These are phyloP conservation scores for Cotesia glomerata DNA, from an alignment of 1,140 invertebrate genomes.

Conservation along the genomic window DNA sequence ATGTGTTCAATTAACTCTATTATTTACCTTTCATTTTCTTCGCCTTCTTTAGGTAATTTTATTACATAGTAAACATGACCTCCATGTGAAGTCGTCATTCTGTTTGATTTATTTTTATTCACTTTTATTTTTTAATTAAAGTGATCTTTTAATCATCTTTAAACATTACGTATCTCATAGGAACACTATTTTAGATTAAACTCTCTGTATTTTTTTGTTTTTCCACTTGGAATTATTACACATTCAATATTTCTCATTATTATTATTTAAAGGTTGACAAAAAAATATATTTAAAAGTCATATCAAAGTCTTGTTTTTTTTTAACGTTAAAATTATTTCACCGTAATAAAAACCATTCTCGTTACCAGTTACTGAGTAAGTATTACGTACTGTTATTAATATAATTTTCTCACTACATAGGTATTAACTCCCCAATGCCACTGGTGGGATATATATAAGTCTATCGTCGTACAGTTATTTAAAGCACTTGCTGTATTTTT, in stretches of 20 bases:
- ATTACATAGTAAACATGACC: slow-evolving; percentile 71
- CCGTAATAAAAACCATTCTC: too few species aligned
- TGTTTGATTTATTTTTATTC: slow-evolving; percentile 35
- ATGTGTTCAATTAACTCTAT: not conserved
- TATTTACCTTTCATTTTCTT: slow-evolving; percentile 57
- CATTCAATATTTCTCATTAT: too few species aligned
- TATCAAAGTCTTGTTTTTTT: not conserved
- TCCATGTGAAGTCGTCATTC: slow-evolving; percentile 69
- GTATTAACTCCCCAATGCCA: not conserved
- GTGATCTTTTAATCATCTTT: not conserved
- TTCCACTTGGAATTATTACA: too few species aligned
- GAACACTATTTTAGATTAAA: too few species aligned
- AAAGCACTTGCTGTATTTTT: slow-evolving; percentile 22
- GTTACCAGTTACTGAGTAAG: too few species aligned
- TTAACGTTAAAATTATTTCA: too few species aligned
- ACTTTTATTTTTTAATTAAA: not conserved
- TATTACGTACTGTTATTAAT: not conserved
- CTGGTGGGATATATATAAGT: not conserved
- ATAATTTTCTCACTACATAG: not conserved
- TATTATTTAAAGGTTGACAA: too few species aligned
- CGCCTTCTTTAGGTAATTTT: slow-evolving; percentile 65
- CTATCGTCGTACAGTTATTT: slow-evolving; percentile 14
- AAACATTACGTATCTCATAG: not conserved
- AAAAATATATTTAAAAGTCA: too few species aligned
- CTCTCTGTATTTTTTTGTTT: too few species aligned